These are phyloP conservation scores for Drosophila repletoides DNA, from an alignment of 1,140 invertebrate species.

Conservation along the genomic window DNA sequence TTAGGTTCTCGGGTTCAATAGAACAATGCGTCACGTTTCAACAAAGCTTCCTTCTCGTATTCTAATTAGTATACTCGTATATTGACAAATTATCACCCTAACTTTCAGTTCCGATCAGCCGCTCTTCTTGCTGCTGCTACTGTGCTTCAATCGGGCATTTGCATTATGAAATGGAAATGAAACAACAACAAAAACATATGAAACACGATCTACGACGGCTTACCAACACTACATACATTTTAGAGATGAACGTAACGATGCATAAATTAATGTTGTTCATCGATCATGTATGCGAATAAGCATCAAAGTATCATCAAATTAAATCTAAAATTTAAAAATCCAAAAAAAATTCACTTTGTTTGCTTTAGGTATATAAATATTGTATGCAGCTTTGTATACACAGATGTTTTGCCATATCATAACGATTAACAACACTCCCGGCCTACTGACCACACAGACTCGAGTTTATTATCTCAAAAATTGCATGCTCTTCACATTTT, in stretches of 20 bases:
- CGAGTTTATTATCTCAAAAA: too few species aligned
- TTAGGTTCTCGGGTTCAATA: conserved; percentile 30
- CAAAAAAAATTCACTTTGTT: too few species aligned
- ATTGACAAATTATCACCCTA: conserved; percentile 59
- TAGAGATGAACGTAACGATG: conserved; percentile 10
- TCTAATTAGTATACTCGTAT: conserved; percentile 68
- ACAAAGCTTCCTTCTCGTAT: conserved; percentile 48
- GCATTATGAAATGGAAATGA: conserved; percentile 48
- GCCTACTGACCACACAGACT: too few species aligned
- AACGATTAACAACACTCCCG: too few species aligned
- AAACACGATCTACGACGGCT: not conserved
- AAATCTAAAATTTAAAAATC: not conserved
- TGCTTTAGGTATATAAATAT: too few species aligned
- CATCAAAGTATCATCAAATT: not conserved
- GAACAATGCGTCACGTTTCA: conserved; percentile 49
- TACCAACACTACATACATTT: not conserved
- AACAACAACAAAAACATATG: conserved; percentile 18
- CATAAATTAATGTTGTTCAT: not conserved
- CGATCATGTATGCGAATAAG: not conserved
- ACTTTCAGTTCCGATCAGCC: too few species aligned
- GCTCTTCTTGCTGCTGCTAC: conserved; percentile 4
- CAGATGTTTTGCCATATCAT: too few species aligned
- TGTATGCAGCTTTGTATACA: too few species aligned
- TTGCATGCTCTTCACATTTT: too few species aligned
- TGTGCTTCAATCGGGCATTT: conserved; percentile 33